Evolutionary conservation across 2,888 invertebrate genomes (phyloP), one percentile per base, ranked within the genome.

Genomic region (Brachylomia viminalis): DNA sequence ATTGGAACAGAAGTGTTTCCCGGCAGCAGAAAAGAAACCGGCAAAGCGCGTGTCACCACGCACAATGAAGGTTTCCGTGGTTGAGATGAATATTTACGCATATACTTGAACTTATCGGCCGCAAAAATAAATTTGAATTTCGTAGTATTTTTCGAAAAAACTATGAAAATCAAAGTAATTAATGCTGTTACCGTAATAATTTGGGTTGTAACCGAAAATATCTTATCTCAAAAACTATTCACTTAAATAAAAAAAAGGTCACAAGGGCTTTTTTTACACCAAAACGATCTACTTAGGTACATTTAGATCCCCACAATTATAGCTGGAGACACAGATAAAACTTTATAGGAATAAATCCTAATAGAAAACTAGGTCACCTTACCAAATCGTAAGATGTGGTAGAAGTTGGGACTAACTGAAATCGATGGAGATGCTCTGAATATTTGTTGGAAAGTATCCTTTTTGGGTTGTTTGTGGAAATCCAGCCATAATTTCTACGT

Each of bases 301-400:
- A 65, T 72, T 59, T 45, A 30, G 58, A 54, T 7, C 23, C 54
- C 42, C 54, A 30, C 59, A 65, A 54, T 73, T 66, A 69, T 45
- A 69, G 33, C 61, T 20, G 33, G 38, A 62, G 56, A 77, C 59
- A 61, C 59, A 45, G 13, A 81, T 59, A 70, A 45, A 82, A 73
- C 61, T 78, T 78, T 56, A 33, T 54, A 27, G 27, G 17, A 17
- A 82, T 82, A 81, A 83, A 83, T 82, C 58, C 58, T 54, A 68
- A 83, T 79, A 70, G 47, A 64, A 59, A 82, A 79, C 42, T 67
- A 38, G 73, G 73, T 83, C 81, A n/a, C 6, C 47, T 30, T 33
- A 73, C 49, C 66, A 71, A 73, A 79, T 65, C 27, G 47, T 59
- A 61, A 73, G 42, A 73, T 83, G 82, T 74, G 80, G 56, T 62